Evolutionary conservation across 2,113 vertebrate species (phyloP).

Genomic region (Apus apus): DNA sequence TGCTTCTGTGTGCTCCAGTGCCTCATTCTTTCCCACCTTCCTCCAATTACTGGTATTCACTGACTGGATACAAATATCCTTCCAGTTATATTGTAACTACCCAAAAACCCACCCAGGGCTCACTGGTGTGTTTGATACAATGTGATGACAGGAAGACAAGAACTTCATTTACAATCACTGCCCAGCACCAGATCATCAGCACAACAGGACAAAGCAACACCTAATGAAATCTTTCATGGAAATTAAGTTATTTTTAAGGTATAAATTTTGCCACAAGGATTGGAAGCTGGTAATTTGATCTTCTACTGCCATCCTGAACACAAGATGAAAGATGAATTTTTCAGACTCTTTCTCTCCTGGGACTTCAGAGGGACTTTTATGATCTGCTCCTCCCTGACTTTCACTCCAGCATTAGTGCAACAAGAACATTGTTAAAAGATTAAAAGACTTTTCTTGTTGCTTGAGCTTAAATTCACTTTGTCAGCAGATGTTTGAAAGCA

Average conservation of each 20-base stretch:
- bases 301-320: background rate
- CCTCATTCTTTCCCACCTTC: background rate
- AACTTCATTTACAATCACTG: background rate
- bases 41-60: background rate
- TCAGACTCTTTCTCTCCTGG: background rate
- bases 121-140: background rate
- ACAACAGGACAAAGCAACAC: background rate
- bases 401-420: background rate
- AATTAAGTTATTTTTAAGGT: background rate
- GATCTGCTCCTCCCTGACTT: background rate
- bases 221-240: background rate
- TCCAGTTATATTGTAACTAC: background rate
- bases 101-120: background rate
- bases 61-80: background rate
- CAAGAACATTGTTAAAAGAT: background rate
- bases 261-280: background rate
- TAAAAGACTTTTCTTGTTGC: background rate
- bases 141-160: background rate
- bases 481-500: background rate
- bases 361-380: accelerated
- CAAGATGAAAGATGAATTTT: background rate
- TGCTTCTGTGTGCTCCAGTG: background rate
- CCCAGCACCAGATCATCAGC: background rate
- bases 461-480: background rate
- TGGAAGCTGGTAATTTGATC: background rate